Percentiles rank a stretch among this genome's conserved stretches.
phyloP scores from a whole-genome alignment of 1,140 invertebrate genomes.

The Camponotus vicinus region DNA sequence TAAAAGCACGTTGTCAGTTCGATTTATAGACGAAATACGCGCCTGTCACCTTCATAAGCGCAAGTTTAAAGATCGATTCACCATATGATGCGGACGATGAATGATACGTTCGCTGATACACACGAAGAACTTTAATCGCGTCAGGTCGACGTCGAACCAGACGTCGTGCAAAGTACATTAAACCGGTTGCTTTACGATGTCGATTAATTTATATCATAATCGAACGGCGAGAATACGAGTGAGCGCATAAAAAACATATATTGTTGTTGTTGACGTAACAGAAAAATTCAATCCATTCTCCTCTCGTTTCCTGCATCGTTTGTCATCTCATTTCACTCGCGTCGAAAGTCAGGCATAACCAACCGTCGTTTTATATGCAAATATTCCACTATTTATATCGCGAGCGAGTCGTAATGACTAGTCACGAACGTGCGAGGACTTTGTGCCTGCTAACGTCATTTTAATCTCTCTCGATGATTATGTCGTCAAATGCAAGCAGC shows the following conservation, averaged over 20 bases:
- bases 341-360: slow-evolving; percentile 26
- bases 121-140: slow-evolving; percentile 35
- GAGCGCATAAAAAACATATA: slow-evolving; percentile 23
- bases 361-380: slow-evolving; percentile 68
- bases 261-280: neutral
- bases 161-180: slow-evolving; percentile 15
- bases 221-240: neutral
- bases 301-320: slow-evolving; percentile 10
- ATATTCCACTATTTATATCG: slow-evolving; percentile 67
- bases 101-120: neutral
- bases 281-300: neutral
- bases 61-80: slow-evolving; percentile 40
- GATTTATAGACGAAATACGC: slow-evolving; percentile 32
- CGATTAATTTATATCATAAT: slow-evolving; percentile 62
- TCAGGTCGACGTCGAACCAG: neutral
- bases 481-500: slow-evolving; percentile 40
- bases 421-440: slow-evolving; percentile 41
- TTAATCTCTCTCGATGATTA: slow-evolving; percentile 44
- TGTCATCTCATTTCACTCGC: neutral
- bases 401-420: slow-evolving; percentile 40
- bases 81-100: neutral
- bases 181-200: slow-evolving; percentile 40
- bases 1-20: slow-evolving; percentile 22
- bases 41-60: slow-evolving; percentile 32
- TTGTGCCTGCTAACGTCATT: slow-evolving; percentile 12